Evolutionary conservation across 2,888 invertebrate species (phyloP).

Genomic region (Luperina nickerlii): DNA sequence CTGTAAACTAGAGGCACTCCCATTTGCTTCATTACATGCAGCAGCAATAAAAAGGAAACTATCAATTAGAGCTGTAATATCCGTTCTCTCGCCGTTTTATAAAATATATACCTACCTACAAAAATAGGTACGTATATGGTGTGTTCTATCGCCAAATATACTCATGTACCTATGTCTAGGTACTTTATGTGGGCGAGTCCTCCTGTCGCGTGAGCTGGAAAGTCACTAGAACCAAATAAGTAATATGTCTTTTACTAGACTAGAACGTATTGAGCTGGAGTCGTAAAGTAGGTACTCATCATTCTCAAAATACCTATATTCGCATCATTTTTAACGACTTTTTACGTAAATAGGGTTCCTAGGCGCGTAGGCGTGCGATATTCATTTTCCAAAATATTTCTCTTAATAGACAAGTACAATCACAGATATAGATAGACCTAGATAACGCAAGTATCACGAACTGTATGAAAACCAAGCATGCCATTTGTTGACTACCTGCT

Average conservation of each 20-base stretch:
- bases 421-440: too few relatives aligned
- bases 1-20: not conserved
- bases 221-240: conserved; percentile 28
- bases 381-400: conserved; percentile 11
- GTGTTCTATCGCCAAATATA: conserved; percentile 15
- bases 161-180: not conserved
- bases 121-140: conserved; percentile 1
- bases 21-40: conserved; percentile 15
- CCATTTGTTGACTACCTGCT: too few relatives aligned
- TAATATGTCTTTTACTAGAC: conserved; percentile 12
- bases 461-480: too few relatives aligned
- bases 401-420: not conserved
- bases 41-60: conserved; percentile 43
- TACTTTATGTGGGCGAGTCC: conserved; percentile 10
- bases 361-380: conserved; percentile 3
- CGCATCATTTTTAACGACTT: conserved; percentile 18
- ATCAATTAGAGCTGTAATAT: conserved; percentile 40
- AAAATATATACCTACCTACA: conserved; percentile 1
- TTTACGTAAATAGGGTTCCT: conserved; percentile 41
- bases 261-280: conserved; percentile 41
- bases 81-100: conserved; percentile 10
- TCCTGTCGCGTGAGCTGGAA: conserved; percentile 26
- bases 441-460: too few relatives aligned
- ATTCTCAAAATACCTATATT: conserved; percentile 21
- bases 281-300: conserved; percentile 54